Conservation (phyloP, 1,140 invertebrate genomes). For the Trichonephila clavipes region DNA sequence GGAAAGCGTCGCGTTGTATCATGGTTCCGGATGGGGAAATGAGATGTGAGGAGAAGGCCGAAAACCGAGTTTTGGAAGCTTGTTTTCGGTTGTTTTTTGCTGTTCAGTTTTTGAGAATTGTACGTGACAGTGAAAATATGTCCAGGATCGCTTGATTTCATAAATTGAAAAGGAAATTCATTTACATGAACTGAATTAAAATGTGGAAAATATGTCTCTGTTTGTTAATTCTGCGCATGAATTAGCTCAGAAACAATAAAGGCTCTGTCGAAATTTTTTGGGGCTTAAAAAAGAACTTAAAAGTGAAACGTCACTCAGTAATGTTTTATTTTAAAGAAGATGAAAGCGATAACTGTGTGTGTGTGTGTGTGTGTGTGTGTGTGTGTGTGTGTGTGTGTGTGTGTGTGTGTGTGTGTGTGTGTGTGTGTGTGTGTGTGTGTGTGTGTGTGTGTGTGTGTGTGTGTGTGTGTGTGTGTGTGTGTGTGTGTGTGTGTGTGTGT, state of each 20-base stretch:
- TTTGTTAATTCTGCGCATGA: constrained; percentile 8
- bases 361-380: no score
- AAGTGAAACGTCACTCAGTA: no score
- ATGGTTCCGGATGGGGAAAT: constrained; percentile 38
- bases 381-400: no score
- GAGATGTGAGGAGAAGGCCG: constrained; percentile 18
- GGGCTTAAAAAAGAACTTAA: no score
- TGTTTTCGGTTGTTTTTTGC: not conserved
- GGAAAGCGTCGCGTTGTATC: not conserved
- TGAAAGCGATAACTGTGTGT: no score
- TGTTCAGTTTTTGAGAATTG: not conserved
- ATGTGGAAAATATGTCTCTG: not conserved
- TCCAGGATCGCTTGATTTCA: not conserved
- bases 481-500: no score
- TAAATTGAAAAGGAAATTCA: constrained; percentile 3
- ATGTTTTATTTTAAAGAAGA: no score
- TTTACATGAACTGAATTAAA: constrained; percentile 29
- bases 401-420: no score
- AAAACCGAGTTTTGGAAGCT: not conserved
- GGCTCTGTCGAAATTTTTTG: no score
- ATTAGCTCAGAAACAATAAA: not conserved
- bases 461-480: no score
- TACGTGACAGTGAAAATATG: constrained; percentile 27
- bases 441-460: no score
- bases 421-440: no score